Conservation (phyloP, 1,140 invertebrate genomes). For the Thalassaphorura encarpata region DNA sequence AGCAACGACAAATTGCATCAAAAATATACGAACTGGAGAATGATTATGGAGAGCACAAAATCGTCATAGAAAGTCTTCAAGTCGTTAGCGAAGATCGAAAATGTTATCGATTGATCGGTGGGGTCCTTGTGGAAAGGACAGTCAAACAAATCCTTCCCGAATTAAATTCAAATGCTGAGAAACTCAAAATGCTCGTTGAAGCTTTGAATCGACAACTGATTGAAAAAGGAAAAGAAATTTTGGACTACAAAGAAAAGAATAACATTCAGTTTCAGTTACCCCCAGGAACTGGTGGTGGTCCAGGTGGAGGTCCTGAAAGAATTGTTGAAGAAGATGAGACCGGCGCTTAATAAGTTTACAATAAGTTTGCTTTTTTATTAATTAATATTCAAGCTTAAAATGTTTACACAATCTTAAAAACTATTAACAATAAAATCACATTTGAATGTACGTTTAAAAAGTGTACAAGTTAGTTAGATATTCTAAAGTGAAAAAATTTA, state of each 20-base stretch:
- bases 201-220: conserved; percentile 66
- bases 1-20: conserved; percentile 70
- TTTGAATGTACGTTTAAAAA: no score
- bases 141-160: conserved; percentile 84
- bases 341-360: no score
- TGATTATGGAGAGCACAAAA: conserved; percentile 88
- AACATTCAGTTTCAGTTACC: no score
- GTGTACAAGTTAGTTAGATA: no score
- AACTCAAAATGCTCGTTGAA: conserved; percentile 66
- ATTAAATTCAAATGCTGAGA: conserved; percentile 65
- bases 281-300: no score
- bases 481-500: no score
- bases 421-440: no score
- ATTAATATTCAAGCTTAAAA: no score
- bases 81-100: conserved; percentile 72
- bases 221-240: conserved; percentile 80
- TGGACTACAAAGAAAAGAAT: conserved; percentile 84
- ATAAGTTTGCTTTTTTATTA: no score
- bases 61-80: conserved; percentile 88
- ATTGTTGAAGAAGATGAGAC: no score
- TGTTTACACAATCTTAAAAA: no score
- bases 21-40: conserved; percentile 86
- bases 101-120: conserved; percentile 88
- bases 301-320: no score
- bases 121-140: conserved; percentile 82